Evolutionary conservation across 2,797 vertebrate genomes (phyloP).

Genomic region (Chelon labrosus): DNA sequence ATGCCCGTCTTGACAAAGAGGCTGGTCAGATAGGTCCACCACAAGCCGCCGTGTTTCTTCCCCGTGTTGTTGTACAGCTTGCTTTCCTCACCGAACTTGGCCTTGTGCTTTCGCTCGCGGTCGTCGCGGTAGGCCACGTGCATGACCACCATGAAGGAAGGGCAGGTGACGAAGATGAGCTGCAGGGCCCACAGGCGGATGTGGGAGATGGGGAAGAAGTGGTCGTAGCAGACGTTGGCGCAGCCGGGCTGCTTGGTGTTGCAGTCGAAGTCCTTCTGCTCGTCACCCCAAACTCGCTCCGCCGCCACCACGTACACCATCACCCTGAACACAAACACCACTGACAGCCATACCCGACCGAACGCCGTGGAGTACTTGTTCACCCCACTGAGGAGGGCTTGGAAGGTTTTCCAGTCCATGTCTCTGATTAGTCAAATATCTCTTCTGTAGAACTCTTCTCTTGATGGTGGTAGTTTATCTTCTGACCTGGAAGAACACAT

Average conservation of each 20-base stretch:
- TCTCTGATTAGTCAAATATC: conserved; percentile 39
- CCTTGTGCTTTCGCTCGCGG: conserved; percentile 88
- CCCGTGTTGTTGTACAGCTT: conserved; percentile 92
- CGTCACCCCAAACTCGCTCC: conserved; percentile 95
- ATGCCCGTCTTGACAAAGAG: conserved; percentile 92
- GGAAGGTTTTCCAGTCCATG: conserved; percentile 99
- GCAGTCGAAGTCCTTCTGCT: conserved; percentile 98
- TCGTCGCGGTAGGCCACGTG: conserved; percentile 96
- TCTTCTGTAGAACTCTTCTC: conserved; percentile 23
- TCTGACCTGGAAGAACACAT: conserved; percentile 53
- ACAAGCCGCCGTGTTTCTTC: conserved; percentile 96
- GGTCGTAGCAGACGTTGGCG: conserved; percentile 94
- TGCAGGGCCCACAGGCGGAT: conserved; percentile 98
- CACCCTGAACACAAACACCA: conserved; percentile 97
- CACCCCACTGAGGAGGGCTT: conserved; percentile 93
- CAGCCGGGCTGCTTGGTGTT: conserved; percentile 97
- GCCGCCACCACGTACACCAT: conserved; percentile 98
- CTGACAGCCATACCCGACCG: conserved; percentile 95
- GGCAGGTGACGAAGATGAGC: conserved; percentile 98
- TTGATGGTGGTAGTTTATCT: conserved; percentile 16
- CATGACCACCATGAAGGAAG: conserved; percentile 96
- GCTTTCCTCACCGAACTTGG: conserved; percentile 84
- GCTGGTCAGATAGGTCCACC: conserved; percentile 98
- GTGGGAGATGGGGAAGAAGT: conserved; percentile 96
- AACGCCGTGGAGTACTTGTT: conserved; percentile 98